phyloP scores from a whole-genome alignment of 2,113 vertebrate genomes.

The Plestiodon gilberti region DNA sequence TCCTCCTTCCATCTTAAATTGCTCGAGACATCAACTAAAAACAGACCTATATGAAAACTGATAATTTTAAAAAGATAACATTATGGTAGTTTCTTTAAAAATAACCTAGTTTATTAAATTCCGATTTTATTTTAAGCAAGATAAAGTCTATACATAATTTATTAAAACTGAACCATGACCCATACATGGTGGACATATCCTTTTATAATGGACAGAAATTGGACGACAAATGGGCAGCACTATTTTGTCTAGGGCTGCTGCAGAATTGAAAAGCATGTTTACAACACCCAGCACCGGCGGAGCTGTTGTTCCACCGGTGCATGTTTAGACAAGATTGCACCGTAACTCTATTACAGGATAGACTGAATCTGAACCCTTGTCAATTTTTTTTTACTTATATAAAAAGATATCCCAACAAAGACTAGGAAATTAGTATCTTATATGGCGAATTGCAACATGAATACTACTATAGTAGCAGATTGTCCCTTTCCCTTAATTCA shows the following conservation, averaged over 20 bases:
- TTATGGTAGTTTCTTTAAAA: background rate
- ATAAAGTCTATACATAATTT: background rate
- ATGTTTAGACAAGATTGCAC: no score
- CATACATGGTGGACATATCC: background rate
- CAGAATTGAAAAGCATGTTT: no score
- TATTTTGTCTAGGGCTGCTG: no score
- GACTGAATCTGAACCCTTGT: background rate
- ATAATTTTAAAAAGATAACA: background rate
- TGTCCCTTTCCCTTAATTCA: no score
- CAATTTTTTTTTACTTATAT: background rate
- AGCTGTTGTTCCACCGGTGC: no score
- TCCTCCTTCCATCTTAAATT: constrained; percentile 7
- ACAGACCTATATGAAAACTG: background rate
- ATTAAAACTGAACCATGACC: background rate
- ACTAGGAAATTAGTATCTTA: background rate
- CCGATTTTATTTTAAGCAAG: background rate
- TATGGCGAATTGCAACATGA: background rate
- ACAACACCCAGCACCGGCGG: no score
- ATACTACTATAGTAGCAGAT: background rate
- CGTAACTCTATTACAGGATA: background rate
- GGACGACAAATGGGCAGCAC: background rate
- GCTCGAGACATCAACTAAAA: constrained; percentile 17
- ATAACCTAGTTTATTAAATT: background rate
- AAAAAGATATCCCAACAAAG: background rate
- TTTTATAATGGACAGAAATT: background rate